Conservation (phyloP, 2,888 invertebrate species). For the Notocelia uddmanniana region DNA sequence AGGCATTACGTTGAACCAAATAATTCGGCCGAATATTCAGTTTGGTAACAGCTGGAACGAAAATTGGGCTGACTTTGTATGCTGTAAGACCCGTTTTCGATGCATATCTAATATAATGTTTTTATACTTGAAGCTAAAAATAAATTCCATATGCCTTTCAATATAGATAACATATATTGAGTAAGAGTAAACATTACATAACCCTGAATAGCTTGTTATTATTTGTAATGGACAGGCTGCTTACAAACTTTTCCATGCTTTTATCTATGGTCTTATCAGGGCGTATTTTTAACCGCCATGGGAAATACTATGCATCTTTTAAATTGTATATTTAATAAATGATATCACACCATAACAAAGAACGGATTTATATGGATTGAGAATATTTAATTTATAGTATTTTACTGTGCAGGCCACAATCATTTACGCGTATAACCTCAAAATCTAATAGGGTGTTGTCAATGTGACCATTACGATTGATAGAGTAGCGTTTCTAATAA, state of each 20-base stretch:
- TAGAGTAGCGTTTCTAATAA: not conserved
- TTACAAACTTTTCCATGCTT: constrained; percentile 40
- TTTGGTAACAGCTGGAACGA: too few species aligned
- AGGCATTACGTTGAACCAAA: too few species aligned
- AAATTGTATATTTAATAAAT: not conserved
- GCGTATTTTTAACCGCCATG: constrained; percentile 7
- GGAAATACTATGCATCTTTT: not conserved
- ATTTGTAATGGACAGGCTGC: constrained; percentile 22
- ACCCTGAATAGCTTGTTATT: constrained; percentile 38
- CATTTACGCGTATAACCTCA: constrained; percentile 35
- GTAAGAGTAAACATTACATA: constrained; percentile 42
- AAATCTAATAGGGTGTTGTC: constrained; percentile 11
- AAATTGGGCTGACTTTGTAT: too few species aligned
- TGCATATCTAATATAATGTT: too few species aligned
- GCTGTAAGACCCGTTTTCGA: too few species aligned
- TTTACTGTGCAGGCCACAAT: not conserved
- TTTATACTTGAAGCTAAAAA: constrained; percentile 14
- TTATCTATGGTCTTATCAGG: constrained; percentile 42
- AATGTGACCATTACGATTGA: not conserved
- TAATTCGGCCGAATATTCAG: too few species aligned
- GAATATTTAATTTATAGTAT: not conserved
- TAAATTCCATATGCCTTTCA: constrained; percentile 23
- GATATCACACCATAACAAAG: not conserved
- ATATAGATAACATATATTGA: constrained; percentile 26
- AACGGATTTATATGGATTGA: not conserved